Base-by-base conservation (phyloP, 2,797 vertebrate species). In the Syndactyla subalaris region DNA sequence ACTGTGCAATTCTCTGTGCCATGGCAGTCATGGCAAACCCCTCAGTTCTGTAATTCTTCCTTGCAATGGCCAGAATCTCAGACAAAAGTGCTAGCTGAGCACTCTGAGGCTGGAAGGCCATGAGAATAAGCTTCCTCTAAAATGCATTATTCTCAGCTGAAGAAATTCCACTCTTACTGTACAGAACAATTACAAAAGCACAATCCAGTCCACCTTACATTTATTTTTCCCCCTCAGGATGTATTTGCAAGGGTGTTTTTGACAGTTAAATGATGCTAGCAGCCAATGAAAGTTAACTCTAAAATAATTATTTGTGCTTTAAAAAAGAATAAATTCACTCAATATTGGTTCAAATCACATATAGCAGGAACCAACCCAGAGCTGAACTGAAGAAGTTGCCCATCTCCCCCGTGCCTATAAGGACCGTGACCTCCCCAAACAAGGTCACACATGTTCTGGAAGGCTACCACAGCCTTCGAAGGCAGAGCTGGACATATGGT, bases 351-450 rank as follows among this genome's bases (percentile, higher is more conserved):
- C 75, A 22, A 73, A 49, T 59, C 14, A 63, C 7, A 13, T 19
- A 8, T 7, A 75, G 75, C 0, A 2, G 32, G 45, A 79, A 93
- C 52, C 29, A 76, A 46, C 6, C 8, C 55, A 76, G 51, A 0
- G 1, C 29, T 36, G 14, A 41, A 34, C 3, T 58, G 30, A 70
- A 66, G 26, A 30, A 27, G 4, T 15, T 0, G 0, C 20, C 7
- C 7, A 36, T 18, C 10, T 63, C 49, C 15, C 10, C 38, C 39
- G 3, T 20, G 29, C 9, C 46, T n/a, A 4, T 32, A 65, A 76
- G 63, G 36, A 55, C 36, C 10, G 2, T 15, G 19, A 59, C 41
- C 59, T 79, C 75, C 30, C 54, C 65, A n/a, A 61, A 76, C 45
- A 86, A 86, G 20, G 36, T 51, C 46, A 58, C 20, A 20, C 32